A percentile compares a stretch with the other conserved stretches of the same genome.
Conservation (phyloP, 2,888 invertebrate species). For the Onchidella celtica region DNA sequence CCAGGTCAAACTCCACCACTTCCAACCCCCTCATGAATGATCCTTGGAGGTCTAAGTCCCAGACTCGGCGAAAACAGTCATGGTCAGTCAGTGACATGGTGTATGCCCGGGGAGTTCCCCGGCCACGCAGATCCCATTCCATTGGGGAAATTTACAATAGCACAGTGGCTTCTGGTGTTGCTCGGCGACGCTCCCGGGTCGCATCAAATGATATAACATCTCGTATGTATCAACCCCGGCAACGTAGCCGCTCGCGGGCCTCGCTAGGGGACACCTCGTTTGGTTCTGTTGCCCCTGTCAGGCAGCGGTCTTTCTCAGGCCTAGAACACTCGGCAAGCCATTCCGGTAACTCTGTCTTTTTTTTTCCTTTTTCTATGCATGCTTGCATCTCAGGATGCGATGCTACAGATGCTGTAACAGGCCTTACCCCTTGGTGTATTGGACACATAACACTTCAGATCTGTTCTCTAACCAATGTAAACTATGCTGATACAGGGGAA, state of each 20-base stretch:
- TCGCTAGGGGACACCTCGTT: constrained; percentile 46
- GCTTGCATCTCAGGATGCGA: constrained; percentile 37
- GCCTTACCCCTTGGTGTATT: neutral
- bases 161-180: constrained; percentile 39
- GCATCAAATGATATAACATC: constrained; percentile 22
- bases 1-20: constrained; percentile 38
- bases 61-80: constrained; percentile 4
- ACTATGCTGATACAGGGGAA: neutral
- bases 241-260: constrained; percentile 5
- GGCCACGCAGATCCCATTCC: constrained; percentile 17
- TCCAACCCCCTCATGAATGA: constrained; percentile 43
- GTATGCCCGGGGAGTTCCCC: neutral
- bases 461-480: constrained; percentile 27
- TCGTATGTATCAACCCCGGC: constrained; percentile 44
- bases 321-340: constrained; percentile 30
- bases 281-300: constrained; percentile 47
- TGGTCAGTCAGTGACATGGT: constrained; percentile 37
- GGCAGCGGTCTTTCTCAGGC: constrained; percentile 32
- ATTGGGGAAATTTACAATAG: constrained; percentile 38
- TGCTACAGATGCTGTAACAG: constrained; percentile 30
- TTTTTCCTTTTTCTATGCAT: constrained; percentile 36
- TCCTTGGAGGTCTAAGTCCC: constrained; percentile 42
- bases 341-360: constrained; percentile 36
- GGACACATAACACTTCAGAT: neutral
- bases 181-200: constrained; percentile 12